phyloP scores from a whole-genome alignment of 2,888 invertebrate species.

The Meandrusa payeni region DNA sequence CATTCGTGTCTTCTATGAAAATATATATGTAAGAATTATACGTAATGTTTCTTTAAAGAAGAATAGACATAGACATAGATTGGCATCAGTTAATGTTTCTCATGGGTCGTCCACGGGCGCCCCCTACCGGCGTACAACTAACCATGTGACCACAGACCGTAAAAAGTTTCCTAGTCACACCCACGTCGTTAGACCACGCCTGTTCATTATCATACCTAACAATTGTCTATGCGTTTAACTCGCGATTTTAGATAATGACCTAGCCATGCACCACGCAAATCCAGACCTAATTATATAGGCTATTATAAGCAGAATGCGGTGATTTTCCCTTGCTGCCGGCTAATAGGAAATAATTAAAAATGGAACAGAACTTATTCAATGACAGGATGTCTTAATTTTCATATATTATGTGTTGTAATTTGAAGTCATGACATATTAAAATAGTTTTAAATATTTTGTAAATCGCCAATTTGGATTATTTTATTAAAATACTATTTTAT shows the following conservation, averaged over 20 bases:
- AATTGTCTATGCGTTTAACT: slow-evolving; percentile 29
- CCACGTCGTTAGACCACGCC: slow-evolving; percentile 55
- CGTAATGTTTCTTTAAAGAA: too few relatives aligned
- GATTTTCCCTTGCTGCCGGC: slow-evolving; percentile 9
- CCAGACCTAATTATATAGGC: slow-evolving; percentile 18
- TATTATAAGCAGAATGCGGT: slow-evolving; percentile 2
- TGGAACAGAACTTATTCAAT: slow-evolving; percentile 5
- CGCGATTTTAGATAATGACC: slow-evolving; percentile 29
- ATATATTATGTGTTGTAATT: too few relatives aligned
- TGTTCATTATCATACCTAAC: slow-evolving; percentile 42
- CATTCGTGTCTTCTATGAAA: too few relatives aligned
- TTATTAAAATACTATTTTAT: too few relatives aligned
- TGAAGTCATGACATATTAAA: too few relatives aligned
- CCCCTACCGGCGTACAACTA: slow-evolving; percentile 27
- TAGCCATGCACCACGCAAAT: slow-evolving; percentile 24
- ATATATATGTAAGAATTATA: too few relatives aligned
- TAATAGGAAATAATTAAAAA: slow-evolving; percentile 8
- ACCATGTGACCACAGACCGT: slow-evolving; percentile 51
- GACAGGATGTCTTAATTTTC: slow-evolving; percentile 4
- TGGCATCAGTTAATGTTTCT: too few relatives aligned
- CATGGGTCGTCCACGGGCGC: slow-evolving; percentile 18
- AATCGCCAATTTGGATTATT: too few relatives aligned
- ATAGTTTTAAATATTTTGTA: too few relatives aligned
- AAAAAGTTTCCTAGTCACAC: slow-evolving; percentile 52
- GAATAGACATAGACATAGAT: too few relatives aligned